Base-by-base conservation (phyloP, 2,113 vertebrate species). In the Myiagra hebetior region DNA sequence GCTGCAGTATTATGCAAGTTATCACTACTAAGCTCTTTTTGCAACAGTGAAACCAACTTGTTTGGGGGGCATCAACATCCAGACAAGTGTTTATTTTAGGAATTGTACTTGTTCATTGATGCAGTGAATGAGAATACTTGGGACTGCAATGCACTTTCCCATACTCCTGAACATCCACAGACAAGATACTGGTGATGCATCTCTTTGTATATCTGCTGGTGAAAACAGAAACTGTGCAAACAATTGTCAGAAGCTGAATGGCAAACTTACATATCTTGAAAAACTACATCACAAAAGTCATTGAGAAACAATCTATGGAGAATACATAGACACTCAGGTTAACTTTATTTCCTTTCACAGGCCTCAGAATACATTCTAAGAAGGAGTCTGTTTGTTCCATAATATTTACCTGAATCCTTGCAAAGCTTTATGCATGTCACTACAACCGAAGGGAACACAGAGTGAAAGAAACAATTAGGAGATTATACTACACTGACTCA, bases 331-430 rank as follows among this genome's bases (percentile, higher is more conserved):
- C 44, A 35, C 41, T 86, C 59, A 41, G 23, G 62, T 70, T 89
- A 75, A 89, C 30, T 84, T 60, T 47, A 47, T 85, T 94, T 96
- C 75, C 92, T 63, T 95, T 86, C 78, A 63, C 41, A 77, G 64
- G 74, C 49, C 68, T 94, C 47, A 62, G 41, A 83, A 77, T 56
- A 78, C 26, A 87, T 16, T 47, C 68, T 50, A 55, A 93, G 31
- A 92, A 95, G 95, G 82, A 87, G 78, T 62, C 78, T 96, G 83
- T 86, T 91, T 91, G 55, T 95, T 96, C 90, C 83, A 81, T 62
- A 72, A 89, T 88, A 90, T 89, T 92, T 96, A 96, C 96, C 88
- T 89, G 92, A 93, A 73, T 60, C 76, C 80, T 88, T 91, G 76
- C 15, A 87, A 84, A 57, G 39, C 17, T 90, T 81, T 69, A 63